Base-by-base conservation (phyloP, 1,140 invertebrate genomes). In the Gryon sp. region DNA sequence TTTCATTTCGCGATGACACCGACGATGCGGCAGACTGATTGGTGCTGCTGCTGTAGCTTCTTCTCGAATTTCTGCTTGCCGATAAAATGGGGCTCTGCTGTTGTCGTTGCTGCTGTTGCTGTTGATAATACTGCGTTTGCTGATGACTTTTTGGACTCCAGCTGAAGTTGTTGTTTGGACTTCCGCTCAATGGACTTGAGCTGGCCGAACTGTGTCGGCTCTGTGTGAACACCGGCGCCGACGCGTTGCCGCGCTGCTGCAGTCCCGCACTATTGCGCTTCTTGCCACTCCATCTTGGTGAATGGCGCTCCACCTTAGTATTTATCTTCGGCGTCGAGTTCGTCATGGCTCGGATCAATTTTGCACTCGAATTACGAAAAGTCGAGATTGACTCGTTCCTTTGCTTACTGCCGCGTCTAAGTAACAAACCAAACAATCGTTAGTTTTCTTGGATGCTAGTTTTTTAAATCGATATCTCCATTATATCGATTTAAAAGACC, bases 281-380 rank as follows among this genome's bases (percentile, higher is more conserved):
- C 60, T 86, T 87, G 2, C 81, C 68, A 15, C 82, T 80, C 19
- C 76, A 77, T 32, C 83, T 87, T 19, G 86, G 86, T 36, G 84
- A 87, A 15, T 89, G 85, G 38, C 85, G 77, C 40, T 84, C 86
- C 7, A 89, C 80, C 53, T 84, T 88, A 55, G 84, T 80, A 46
- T 79, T 83, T 45, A 80, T 66, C 66, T 88, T 88, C 28, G 87
- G 86, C 69, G 83, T 83, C 26, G 86, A 88, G 68, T 89, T 88
- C 68, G 87, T 89, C 87, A 88, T 88, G 68, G 70, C 76, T 83
- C 74, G 59, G 52, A 73, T 59, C 46, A 24, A 16, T 28, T 48
- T n/a, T n/a, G n/a, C n/a, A n/a, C n/a, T n/a, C n/a, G n/a, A n/a
- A n/a, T n/a, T n/a, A n/a, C n/a, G n/a, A n/a, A n/a, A n/a, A n/a